Evolutionary conservation across 2,113 vertebrate species (phyloP).

Genomic region (Psittacula cyanocephala): DNA sequence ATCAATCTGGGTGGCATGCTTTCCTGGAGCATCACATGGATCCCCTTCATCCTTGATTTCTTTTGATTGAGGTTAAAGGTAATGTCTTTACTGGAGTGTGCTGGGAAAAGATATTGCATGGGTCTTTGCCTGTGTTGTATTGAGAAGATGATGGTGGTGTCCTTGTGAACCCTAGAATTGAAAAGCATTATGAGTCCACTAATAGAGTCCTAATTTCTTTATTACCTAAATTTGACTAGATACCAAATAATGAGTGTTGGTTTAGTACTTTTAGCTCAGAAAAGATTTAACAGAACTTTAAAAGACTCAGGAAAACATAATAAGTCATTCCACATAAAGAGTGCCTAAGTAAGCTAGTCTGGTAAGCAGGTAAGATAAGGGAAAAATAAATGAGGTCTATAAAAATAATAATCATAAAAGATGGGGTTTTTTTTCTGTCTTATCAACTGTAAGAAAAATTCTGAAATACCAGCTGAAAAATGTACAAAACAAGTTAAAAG

Average conservation of each 20-base stretch:
- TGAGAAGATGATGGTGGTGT: neutral
- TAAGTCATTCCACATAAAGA: neutral
- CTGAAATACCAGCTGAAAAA: neutral
- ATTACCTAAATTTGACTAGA: neutral
- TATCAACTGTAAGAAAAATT: neutral
- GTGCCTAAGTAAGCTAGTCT: neutral
- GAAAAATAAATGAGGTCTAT: neutral
- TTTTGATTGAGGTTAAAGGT: neutral
- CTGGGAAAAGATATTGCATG: neutral
- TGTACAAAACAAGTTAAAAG: neutral
- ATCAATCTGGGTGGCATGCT: accelerated
- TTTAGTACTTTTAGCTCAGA: neutral
- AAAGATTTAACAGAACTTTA: neutral
- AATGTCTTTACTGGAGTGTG: neutral
- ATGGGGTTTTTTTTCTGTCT: neutral
- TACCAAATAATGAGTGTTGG: neutral
- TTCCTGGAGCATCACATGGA: neutral
- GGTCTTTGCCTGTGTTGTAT: neutral
- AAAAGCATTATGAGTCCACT: neutral
- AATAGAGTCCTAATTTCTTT: neutral
- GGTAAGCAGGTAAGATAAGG: neutral
- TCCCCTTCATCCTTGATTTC: neutral
- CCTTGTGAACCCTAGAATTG: neutral
- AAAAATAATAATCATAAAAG: neutral
- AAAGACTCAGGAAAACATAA: neutral